Conservation (phyloP, 2,113 vertebrate species). For the Scartelaos histophorus region DNA sequence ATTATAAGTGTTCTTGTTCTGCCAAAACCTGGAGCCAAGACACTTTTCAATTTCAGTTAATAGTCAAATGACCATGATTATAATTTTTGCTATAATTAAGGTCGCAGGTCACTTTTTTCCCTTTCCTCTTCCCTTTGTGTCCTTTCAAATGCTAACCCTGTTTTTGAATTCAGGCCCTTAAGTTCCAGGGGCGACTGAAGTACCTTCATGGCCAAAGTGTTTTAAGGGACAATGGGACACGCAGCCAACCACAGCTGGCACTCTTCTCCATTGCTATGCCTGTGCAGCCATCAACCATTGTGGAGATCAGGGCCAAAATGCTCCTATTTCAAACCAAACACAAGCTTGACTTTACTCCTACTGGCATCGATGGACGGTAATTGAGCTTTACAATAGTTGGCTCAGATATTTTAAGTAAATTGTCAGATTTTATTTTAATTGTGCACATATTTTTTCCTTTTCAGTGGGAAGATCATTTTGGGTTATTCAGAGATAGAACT, state of each 20-base stretch:
- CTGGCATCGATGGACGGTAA: conserved; percentile 74
- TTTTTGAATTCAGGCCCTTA: conserved; percentile 64
- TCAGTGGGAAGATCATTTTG: conserved; percentile 75
- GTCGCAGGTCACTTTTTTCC: no score
- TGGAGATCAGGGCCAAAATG: conserved; percentile 77
- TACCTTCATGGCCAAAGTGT: conserved; percentile 71
- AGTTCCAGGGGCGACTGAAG: conserved; percentile 79
- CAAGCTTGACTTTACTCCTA: conserved; percentile 80
- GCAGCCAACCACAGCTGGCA: conserved; percentile 60
- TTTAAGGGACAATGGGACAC: conserved; percentile 45
- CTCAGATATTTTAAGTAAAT: background rate
- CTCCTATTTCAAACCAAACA: conserved; percentile 80
- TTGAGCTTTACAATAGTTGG: background rate
- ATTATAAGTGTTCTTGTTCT: no score
- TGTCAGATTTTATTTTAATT: background rate
- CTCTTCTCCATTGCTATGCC: conserved; percentile 75
- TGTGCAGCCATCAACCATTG: conserved; percentile 71
- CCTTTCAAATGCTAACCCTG: background rate
- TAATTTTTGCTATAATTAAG: no score
- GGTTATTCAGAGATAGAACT: conserved; percentile 80
- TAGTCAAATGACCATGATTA: no score
- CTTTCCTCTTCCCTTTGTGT: no score
- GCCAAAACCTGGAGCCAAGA: no score
- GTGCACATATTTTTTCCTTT: background rate
- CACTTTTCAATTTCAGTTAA: no score